Percentiles rank a stretch among this genome's conserved stretches.
phyloP scores from a whole-genome alignment of 2,797 vertebrate species.

The Parotocinclus haroldoi region DNA sequence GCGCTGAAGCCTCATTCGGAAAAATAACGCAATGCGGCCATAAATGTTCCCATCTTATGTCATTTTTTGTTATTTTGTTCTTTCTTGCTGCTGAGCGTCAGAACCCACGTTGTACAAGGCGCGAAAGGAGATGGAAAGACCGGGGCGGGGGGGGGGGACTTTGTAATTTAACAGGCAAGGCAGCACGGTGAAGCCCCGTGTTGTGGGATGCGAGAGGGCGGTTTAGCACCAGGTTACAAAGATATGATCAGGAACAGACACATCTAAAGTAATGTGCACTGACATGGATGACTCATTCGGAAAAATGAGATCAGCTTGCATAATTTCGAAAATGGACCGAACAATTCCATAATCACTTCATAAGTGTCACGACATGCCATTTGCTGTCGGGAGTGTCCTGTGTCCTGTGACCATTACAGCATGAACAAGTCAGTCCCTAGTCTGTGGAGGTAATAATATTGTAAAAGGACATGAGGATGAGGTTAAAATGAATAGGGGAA shows the following conservation, averaged over 20 bases:
- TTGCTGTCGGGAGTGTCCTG: too few relatives aligned
- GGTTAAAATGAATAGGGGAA: too few relatives aligned
- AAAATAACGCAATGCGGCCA: slow-evolving; percentile 14
- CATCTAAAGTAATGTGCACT: slow-evolving; percentile 21
- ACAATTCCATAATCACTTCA: neutral
- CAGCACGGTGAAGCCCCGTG: slow-evolving; percentile 5
- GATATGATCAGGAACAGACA: slow-evolving; percentile 11
- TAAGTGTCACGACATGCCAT: too few relatives aligned
- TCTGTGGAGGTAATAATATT: too few relatives aligned
- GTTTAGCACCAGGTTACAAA: slow-evolving; percentile 20
- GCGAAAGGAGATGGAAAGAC: neutral
- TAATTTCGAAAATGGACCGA: slow-evolving; percentile 3
- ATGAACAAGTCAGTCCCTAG: too few relatives aligned
- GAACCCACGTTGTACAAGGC: slow-evolving; percentile 1
- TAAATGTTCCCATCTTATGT: slow-evolving; percentile 9
- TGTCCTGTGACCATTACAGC: too few relatives aligned
- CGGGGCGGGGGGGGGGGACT: slow-evolving; percentile 3
- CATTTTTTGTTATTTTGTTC: slow-evolving; percentile 9
- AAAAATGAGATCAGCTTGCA: slow-evolving; percentile 7
- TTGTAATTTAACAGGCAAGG: slow-evolving; percentile 22
- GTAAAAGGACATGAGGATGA: too few relatives aligned
- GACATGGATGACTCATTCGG: slow-evolving; percentile 25
- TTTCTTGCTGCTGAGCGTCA: slow-evolving; percentile 2
- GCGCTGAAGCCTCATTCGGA: slow-evolving; percentile 45
- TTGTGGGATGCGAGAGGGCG: slow-evolving; percentile 24